A percentile compares a stretch with the other conserved stretches of the same genome.
phyloP scores from a whole-genome alignment of 2,113 vertebrate species.

The Gorsachius goisagi region DNA sequence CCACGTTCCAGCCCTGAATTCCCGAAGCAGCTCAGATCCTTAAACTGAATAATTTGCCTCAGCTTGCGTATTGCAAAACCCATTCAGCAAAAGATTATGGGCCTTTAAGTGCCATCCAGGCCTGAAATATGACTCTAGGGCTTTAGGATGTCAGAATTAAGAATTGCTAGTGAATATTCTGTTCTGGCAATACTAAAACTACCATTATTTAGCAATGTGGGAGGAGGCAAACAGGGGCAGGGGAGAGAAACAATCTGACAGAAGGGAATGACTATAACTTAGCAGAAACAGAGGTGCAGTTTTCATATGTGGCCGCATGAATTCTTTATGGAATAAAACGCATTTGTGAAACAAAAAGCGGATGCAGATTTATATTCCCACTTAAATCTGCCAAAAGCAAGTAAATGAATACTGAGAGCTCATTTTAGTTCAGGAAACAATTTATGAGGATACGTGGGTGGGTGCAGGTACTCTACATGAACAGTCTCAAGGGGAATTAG shows the following conservation, averaged over 20 bases:
- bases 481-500: constrained; percentile 31
- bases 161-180: constrained; percentile 69
- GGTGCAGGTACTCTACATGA: constrained; percentile 8
- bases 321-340: constrained; percentile 70
- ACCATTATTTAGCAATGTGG: constrained; percentile 31
- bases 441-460: constrained; percentile 31
- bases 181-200: constrained; percentile 55
- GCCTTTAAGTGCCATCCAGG: constrained; percentile 86
- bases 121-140: constrained; percentile 85
- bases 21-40: constrained; percentile 86
- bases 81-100: constrained; percentile 86
- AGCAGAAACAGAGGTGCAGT: constrained; percentile 45
- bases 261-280: constrained; percentile 34
- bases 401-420: constrained; percentile 47
- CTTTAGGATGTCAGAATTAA: constrained; percentile 71
- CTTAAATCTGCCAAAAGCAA: constrained; percentile 64
- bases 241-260: background rate
- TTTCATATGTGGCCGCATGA: constrained; percentile 45
- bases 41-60: constrained; percentile 87
- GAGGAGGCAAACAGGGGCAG: constrained; percentile 9
- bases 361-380: constrained; percentile 69
- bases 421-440: constrained; percentile 49
- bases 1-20: constrained; percentile 70
- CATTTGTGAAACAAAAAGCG: constrained; percentile 66
- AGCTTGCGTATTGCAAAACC: constrained; percentile 77